These are phyloP conservation scores for Synanthedon tipuliformis DNA, from an alignment of 2,888 invertebrate species.

Conservation along the genomic window DNA sequence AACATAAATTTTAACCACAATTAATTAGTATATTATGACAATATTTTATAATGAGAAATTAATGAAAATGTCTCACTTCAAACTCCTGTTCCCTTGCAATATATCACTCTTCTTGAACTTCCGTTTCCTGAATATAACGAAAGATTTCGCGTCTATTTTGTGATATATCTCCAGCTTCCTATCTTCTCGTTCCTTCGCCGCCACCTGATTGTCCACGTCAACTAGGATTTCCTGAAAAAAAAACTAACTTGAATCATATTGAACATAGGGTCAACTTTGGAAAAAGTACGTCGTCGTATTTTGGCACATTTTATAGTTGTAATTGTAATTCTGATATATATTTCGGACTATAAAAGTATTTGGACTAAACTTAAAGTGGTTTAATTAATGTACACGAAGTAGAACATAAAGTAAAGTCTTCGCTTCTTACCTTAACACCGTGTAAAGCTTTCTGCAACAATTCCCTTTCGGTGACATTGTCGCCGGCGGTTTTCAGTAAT, in stretches of 20 bases:
- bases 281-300: too few species aligned
- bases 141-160: slow-evolving; percentile 92
- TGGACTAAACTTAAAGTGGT: too few species aligned
- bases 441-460: slow-evolving; percentile 81
- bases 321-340: too few species aligned
- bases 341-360: too few species aligned
- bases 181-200: slow-evolving; percentile 90
- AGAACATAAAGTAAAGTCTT: background rate
- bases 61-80: slow-evolving; percentile 65
- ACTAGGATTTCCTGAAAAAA: slow-evolving; percentile 79
- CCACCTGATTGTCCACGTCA: slow-evolving; percentile 93
- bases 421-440: slow-evolving; percentile 75
- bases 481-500: slow-evolving; percentile 88
- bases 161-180: slow-evolving; percentile 92
- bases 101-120: slow-evolving; percentile 96
- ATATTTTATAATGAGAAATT: too few species aligned
- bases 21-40: too few species aligned
- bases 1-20: too few species aligned
- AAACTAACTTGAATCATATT: background rate
- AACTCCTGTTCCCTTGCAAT: slow-evolving; percentile 82
- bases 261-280: too few species aligned
- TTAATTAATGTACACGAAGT: too few species aligned
- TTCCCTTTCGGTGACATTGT: slow-evolving; percentile 83
- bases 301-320: too few species aligned
- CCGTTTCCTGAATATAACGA: slow-evolving; percentile 82